Evolutionary conservation across 2,113 vertebrate species (phyloP), one percentile per base, ranked within the genome.

Genomic region (Myrmophylax atrothorax): DNA sequence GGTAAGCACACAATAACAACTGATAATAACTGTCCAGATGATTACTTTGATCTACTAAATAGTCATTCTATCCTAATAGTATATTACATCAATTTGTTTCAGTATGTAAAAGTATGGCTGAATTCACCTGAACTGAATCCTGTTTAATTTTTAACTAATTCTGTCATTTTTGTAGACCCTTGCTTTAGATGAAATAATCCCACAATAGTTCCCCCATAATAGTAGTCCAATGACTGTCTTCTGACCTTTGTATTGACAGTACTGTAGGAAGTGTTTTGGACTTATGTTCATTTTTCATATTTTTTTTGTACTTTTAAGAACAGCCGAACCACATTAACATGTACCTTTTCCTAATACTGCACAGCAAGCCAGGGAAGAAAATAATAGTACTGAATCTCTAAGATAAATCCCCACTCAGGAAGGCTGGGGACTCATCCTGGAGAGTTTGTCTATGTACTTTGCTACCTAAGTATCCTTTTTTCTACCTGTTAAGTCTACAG

Each of bases 261-360:
- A 52, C 18, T 44, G 6, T 23, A 28, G 31, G 7, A 69, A 84
- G 50, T 52, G 7, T 75, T 88, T 56, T 77, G 10, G 24, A 52
- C 5, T 81, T 67, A 26, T 1, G 35, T 60, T 84, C 22, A 24
- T 14, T 75, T 89, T 85, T 60, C 17, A 7, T 56, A 5, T 37
- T 38, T 80, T 80, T 85, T 40, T 74, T 79, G 19, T 63, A 49
- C 44, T 90, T 90, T 67, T 44, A 49, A 73, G n/a, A 87, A 31
- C 13, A 67, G 23, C 11, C 4, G 2, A 59, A 62, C 25, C 47
- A 2, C 8, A 7, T 55, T 68, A 56, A 26, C 0, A 0, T n/a
- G 33, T 64, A 33, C 35, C 20, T 46, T 68, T 56, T 78, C 22
- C 29, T 55, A 76, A 66, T 81, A 18, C 33, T 62, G 14, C 50